A percentile compares a stretch with the other conserved stretches of the same genome.
Evolutionary conservation across 2,888 invertebrate species (phyloP).

Genomic region (Heteromyza rotundicornis): DNA sequence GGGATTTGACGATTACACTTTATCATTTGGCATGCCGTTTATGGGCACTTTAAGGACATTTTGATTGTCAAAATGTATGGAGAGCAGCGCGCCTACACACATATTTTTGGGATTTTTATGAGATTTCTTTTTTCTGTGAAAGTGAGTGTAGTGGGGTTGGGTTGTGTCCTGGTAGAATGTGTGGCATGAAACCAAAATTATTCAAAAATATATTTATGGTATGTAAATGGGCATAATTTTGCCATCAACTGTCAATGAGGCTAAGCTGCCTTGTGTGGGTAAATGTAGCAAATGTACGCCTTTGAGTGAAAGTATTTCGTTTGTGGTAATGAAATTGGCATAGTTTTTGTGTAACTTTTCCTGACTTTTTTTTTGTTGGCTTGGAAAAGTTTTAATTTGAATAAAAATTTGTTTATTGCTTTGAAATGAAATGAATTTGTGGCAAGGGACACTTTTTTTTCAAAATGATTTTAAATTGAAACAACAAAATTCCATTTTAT

Average conservation of each 20-base stretch:
- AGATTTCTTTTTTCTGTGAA: constrained; percentile 9
- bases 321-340: constrained; percentile 10
- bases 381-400: neutral
- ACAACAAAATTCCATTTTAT: neutral
- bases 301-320: neutral
- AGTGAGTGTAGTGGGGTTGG: constrained; percentile 13
- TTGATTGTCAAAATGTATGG: constrained; percentile 38
- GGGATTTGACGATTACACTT: constrained; percentile 35
- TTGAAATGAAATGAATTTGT: neutral
- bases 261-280: neutral
- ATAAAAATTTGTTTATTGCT: neutral
- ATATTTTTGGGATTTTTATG: constrained; percentile 17
- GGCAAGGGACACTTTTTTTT: neutral
- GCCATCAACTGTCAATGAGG: constrained; percentile 42
- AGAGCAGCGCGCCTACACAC: constrained; percentile 13
- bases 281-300: neutral
- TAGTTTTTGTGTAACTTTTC: constrained; percentile 14
- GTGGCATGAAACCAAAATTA: constrained; percentile 32
- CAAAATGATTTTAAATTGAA: neutral
- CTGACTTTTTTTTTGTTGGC: no score
- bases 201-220: constrained; percentile 43
- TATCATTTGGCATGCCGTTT: constrained; percentile 39
- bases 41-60: constrained; percentile 37
- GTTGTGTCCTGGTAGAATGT: constrained; percentile 1
- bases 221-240: constrained; percentile 50